These are phyloP conservation scores for Sphyrna mokarran DNA, from an alignment of 2,113 vertebrate genomes.

Conservation along the genomic window DNA sequence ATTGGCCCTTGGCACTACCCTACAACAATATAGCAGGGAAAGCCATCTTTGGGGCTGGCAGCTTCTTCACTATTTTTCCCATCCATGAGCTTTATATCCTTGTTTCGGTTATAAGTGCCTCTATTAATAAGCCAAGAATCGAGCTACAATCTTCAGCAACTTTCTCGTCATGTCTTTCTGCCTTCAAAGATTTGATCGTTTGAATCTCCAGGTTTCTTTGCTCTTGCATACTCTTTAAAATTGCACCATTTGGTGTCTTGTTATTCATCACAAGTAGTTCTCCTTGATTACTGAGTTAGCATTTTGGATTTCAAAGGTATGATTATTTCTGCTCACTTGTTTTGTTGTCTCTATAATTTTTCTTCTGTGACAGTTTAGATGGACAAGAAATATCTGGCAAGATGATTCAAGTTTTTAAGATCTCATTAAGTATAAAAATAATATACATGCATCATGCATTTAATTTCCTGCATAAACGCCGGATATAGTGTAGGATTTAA, in stretches of 20 bases:
- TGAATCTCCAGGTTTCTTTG: background rate
- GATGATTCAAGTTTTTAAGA: background rate
- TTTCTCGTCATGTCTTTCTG: background rate
- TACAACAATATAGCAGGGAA: no score
- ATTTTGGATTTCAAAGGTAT: background rate
- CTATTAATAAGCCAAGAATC: background rate
- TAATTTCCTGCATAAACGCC: background rate
- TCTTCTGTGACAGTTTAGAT: background rate
- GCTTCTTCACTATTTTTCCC: background rate
- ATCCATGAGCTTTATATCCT: no score
- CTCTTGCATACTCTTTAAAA: background rate
- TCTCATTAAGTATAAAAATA: constrained; percentile 17
- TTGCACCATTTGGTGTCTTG: background rate
- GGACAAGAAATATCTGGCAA: background rate
- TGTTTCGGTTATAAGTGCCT: background rate
- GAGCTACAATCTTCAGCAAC: background rate
- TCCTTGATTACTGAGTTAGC: background rate
- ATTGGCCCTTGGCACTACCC: no score
- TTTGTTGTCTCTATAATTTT: background rate
- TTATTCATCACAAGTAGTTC: background rate
- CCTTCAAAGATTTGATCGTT: background rate
- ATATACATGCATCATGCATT: background rate
- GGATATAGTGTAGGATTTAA: background rate
- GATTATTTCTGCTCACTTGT: background rate
- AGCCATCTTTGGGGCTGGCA: no score